phyloP scores from a whole-genome alignment of 2,113 vertebrate species.

The Spea multiplicata region DNA sequence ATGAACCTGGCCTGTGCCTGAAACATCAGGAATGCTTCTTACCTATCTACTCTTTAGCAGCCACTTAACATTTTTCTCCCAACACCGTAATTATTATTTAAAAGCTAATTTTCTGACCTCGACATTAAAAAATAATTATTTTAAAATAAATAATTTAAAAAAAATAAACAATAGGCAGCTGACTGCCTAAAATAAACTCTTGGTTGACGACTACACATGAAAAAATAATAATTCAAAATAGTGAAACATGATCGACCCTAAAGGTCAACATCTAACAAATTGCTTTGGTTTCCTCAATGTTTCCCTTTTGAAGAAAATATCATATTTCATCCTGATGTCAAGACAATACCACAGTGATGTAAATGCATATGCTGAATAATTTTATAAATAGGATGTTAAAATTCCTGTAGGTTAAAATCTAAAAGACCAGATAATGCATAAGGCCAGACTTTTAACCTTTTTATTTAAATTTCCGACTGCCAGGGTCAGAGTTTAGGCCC shows the following conservation, averaged over 20 bases:
- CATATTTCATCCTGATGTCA: slow-evolving; percentile 36
- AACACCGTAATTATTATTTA: neutral
- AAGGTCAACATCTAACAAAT: slow-evolving; percentile 28
- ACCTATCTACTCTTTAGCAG: no score
- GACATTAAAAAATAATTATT: neutral
- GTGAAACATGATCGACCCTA: slow-evolving; percentile 20
- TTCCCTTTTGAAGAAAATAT: slow-evolving; percentile 9
- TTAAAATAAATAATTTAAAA: no score
- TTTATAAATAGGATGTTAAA: slow-evolving; percentile 36
- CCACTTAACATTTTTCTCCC: neutral
- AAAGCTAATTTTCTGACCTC: neutral
- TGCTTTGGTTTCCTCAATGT: slow-evolving; percentile 15
- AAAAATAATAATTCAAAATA: slow-evolving; percentile 22
- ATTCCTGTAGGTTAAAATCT: slow-evolving; percentile 23
- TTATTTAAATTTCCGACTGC: slow-evolving; percentile 60
- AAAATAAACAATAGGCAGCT: no score
- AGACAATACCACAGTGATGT: slow-evolving; percentile 14
- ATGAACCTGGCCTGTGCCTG: no score
- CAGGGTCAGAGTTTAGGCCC: slow-evolving; percentile 56
- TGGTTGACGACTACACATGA: neutral
- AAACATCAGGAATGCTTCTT: no score
- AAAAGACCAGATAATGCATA: slow-evolving; percentile 50
- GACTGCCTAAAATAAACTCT: neutral
- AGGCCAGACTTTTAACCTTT: slow-evolving; percentile 38
- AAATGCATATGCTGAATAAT: slow-evolving; percentile 35